Evolutionary conservation across 2,888 invertebrate genomes (phyloP), one percentile per base, ranked within the genome.

Genomic region (Acanthosepion esculentum): DNA sequence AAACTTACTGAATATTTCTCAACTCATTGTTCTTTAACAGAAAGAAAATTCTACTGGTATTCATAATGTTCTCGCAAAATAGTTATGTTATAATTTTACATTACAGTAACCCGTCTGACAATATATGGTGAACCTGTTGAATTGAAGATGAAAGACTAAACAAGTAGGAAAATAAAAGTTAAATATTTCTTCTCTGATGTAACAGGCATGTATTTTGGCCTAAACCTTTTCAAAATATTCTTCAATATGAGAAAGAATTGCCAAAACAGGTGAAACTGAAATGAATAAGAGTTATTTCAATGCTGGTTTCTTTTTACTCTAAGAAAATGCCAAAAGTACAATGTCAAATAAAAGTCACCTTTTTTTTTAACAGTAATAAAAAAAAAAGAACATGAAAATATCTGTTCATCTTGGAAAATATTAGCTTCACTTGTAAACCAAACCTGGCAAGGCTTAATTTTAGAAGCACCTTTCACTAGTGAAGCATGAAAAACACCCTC

Each of bases 281-380:
- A 33, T 33, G n/a, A 78, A 78, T 78, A n/a, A 33, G 15, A 78
- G 29, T n/a, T 78, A 78, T 78, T 78, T 78, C 23, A n/a, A 78
- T n/a, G 15, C n/a, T n/a, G 5, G 78, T 78, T n/a, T 15, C 78
- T 78, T 78, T 78, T 78, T 15, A 78, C n/a, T 33, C 78, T 33
- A 78, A 78, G n/a, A 78, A 78, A 78, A 78, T 78, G 78, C n/a
- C n/a, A n/a, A 78, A 78, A 78, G n/a, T 78, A n/a, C 78, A 78
- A 78, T 78, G 78, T 78, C 78, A 78, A 78, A 78, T 78, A 78
- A n/a, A 78, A 78, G 78, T 78, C 78, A 78, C 78, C 15, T 78
- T 78, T 78, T 78, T n/a, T 78, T n/a, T n/a, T 23, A 78, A 78
- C 59, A 59, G 23, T 23, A 59, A 26, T 26, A 59, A 59, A 18